Evolutionary conservation across 2,797 vertebrate genomes (phyloP).

Genomic region (Hemibagrus guttatus): DNA sequence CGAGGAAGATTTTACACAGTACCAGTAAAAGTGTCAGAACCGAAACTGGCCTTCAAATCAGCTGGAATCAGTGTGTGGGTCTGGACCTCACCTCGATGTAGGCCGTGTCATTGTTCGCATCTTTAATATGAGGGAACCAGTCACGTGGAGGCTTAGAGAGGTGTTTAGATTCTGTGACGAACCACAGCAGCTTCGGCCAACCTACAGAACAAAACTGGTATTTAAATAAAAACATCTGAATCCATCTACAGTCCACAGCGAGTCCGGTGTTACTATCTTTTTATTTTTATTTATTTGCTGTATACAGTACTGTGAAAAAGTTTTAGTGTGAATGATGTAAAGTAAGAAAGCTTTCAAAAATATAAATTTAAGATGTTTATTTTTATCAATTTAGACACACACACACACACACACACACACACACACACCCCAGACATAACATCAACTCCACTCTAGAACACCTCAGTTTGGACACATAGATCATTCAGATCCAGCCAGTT

Average conservation of each 20-base stretch:
- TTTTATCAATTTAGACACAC: no score
- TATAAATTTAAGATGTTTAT: no score
- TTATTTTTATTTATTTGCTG: neutral
- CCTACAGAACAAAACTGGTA: constrained; percentile 66
- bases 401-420: no score
- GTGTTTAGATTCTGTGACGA: constrained; percentile 97
- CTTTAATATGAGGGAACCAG: constrained; percentile 98
- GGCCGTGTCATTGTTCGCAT: constrained; percentile 96
- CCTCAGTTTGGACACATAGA: neutral
- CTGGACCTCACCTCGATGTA: constrained; percentile 89
- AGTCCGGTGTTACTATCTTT: neutral
- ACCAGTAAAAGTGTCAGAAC: constrained; percentile 8
- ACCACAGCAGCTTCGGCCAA: constrained; percentile 97
- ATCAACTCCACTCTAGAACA: neutral
- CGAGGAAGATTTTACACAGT: neutral
- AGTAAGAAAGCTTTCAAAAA: no score
- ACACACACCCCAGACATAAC: neutral
- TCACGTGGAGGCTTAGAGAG: constrained; percentile 95
- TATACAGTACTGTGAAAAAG: no score
- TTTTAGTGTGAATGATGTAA: no score
- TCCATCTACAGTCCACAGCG: neutral
- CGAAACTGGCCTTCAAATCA: constrained; percentile 14
- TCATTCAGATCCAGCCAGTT: neutral
- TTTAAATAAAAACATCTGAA: neutral
- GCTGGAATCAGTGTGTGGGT: neutral